Percentiles rank a stretch among this genome's conserved stretches.
Conservation (phyloP, 2,113 vertebrate species). For the Prunella fulvescens region DNA sequence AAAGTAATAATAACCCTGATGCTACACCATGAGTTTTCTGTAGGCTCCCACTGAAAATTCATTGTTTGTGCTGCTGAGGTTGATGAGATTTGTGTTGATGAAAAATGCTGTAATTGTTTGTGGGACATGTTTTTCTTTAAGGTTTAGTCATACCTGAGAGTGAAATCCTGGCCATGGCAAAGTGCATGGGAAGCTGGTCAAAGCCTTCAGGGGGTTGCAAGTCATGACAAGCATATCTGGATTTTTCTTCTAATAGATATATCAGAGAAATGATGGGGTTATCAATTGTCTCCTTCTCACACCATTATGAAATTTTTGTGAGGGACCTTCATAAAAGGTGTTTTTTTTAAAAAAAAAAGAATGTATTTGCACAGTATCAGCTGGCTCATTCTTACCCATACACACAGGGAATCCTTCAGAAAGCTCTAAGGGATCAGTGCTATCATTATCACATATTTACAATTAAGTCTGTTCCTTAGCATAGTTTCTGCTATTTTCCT, state of each 20-base stretch:
- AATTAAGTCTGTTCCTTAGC: not conserved
- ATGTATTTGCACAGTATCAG: not conserved
- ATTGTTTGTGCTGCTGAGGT: not conserved
- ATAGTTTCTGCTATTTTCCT: not conserved
- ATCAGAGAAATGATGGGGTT: not conserved
- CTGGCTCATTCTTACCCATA: not conserved
- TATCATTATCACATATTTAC: not conserved
- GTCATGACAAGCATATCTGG: not conserved
- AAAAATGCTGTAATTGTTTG: not conserved
- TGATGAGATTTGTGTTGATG: not conserved
- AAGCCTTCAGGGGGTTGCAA: not conserved
- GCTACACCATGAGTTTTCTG: not conserved
- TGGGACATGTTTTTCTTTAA: not conserved
- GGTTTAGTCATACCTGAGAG: not conserved
- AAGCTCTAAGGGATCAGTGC: not conserved
- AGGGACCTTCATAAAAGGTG: not conserved
- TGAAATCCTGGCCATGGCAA: not conserved
- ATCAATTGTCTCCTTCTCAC: not conserved
- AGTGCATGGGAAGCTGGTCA: not conserved
- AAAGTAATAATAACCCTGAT: not conserved
- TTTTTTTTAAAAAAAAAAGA: rapidly evolving
- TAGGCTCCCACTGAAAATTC: not conserved
- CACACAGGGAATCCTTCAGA: not conserved
- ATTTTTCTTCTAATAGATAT: not conserved
- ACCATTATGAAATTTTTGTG: not conserved